Conservation (phyloP, 2,113 vertebrate species). For the Xenotilapia caudafasciata region DNA sequence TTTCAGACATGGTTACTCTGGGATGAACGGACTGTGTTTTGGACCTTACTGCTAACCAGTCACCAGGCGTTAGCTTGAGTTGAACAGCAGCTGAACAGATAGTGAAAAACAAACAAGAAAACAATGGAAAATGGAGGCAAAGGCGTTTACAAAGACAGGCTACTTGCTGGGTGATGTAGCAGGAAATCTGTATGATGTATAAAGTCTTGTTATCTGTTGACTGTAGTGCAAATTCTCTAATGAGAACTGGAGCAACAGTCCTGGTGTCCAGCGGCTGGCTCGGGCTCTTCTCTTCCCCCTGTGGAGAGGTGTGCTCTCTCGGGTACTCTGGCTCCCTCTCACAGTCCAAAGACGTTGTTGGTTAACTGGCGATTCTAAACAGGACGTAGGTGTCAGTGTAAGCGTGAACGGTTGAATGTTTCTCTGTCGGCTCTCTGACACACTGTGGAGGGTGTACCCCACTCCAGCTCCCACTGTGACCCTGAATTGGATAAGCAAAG, state of each 20-base stretch:
- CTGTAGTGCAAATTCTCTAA: background rate
- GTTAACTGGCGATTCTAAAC: background rate
- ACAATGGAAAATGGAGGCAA: background rate
- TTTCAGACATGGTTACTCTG: background rate
- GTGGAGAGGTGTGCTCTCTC: background rate
- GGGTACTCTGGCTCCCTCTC: background rate
- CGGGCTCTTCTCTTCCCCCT: background rate
- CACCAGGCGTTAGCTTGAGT: background rate
- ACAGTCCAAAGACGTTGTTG: background rate
- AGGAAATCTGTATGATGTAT: background rate
- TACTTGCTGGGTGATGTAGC: background rate
- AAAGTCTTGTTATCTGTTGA: background rate
- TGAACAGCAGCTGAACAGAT: background rate
- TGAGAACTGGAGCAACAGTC: background rate
- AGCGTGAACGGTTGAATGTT: background rate
- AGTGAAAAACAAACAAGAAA: background rate
- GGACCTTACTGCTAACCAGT: background rate
- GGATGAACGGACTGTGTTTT: background rate
- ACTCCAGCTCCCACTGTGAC: background rate
- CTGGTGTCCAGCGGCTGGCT: background rate
- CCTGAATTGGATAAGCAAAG: background rate
- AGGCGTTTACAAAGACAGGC: background rate
- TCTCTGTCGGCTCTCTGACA: background rate
- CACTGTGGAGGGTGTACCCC: background rate
- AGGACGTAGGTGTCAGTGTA: background rate